Evolutionary conservation across 1,140 invertebrate species (phyloP), one percentile per base, ranked within the genome.

Genomic region (Bombus huntii): DNA sequence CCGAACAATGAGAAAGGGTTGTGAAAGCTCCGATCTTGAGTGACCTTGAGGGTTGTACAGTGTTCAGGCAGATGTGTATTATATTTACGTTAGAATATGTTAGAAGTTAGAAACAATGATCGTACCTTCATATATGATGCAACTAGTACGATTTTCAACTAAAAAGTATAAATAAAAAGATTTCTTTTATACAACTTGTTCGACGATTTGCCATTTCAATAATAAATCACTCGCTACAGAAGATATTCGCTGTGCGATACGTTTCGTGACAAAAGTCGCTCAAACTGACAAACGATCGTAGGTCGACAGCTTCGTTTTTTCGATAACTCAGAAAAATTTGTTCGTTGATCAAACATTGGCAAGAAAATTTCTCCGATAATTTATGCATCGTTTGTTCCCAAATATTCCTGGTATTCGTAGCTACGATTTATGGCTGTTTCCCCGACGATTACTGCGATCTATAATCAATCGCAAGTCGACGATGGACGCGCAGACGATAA

Each of bases 1-100:
- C 10, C 15, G 77, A 68, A 79, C 77, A 79, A 79, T 70, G 31
- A 25, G 44, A 68, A 68, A 22, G 65, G 77, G 77, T 37, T 79
- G 65, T 53, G 42, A 31, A 31, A 44, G 62, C 62, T 47, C 0
- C 12, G 25, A 44, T 68, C 42, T 53, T 53, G 42, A 70, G 42
- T n/a, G 47, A 47, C 77, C 31, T 39, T 4, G 22, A 25, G 34
- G 34, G 22, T n/a, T 22, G 37, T 15, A 22, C 15, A 3, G 28
- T 1, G 42, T 28, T 9, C 13, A 18, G 3, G 10, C 75, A 77
- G 74, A 77, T 62, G 34, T 18, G 34, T n/a, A 8, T 73, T 18
- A 44, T n/a, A 25, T 74, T 25, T 25, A 18, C 15, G 47, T 6
- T 53, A 5, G 13, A 15, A 47, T 47, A 18, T 18, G 47, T 18